Conservation (phyloP, 2,888 invertebrate genomes). For the Cepaea hortensis region DNA sequence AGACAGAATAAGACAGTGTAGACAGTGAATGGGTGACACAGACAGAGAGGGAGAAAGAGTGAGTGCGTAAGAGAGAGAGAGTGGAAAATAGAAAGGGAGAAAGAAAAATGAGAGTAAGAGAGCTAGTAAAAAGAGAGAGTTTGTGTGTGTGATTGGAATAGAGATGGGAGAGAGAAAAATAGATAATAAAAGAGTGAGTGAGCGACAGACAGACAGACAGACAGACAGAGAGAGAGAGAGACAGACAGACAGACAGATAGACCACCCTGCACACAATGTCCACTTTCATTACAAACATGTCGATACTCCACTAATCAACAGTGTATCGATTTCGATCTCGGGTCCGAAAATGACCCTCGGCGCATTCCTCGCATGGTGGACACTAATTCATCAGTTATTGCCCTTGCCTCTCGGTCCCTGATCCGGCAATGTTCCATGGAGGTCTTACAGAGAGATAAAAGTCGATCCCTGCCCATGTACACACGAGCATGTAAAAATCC, state of each 20-base stretch:
- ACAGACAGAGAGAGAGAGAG: too few relatives aligned
- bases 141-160: neutral
- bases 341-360: slow-evolving; percentile 21
- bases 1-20: too few relatives aligned
- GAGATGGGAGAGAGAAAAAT: neutral
- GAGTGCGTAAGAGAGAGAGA: neutral
- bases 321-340: neutral
- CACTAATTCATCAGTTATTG: slow-evolving; percentile 25
- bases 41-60: too few relatives aligned
- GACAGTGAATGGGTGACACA: too few relatives aligned
- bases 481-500: too few relatives aligned
- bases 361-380: neutral
- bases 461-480: too few relatives aligned
- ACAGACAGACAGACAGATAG: too few relatives aligned
- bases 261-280: neutral
- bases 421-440: too few relatives aligned
- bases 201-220: too few relatives aligned
- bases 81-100: neutral
- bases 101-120: neutral
- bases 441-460: too few relatives aligned
- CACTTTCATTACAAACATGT: slow-evolving; percentile 19
- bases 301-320: neutral
- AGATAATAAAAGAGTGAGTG: too few relatives aligned
- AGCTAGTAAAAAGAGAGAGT: neutral
- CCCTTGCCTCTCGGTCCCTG: neutral